phyloP scores from a whole-genome alignment of 2,888 invertebrate genomes.

The Acrocyrtus sp. region DNA sequence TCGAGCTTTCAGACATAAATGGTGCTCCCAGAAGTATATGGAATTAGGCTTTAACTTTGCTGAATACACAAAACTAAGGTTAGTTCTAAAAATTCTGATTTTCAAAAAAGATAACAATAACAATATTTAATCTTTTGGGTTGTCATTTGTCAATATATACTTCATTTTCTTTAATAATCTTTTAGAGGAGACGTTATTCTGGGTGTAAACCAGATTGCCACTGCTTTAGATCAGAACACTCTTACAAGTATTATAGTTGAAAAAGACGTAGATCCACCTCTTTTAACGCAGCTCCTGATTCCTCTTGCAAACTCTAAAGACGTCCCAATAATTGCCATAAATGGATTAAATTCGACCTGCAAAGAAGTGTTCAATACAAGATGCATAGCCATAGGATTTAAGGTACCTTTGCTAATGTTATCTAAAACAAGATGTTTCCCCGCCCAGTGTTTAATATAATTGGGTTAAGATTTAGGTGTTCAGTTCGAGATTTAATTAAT shows the following conservation, averaged over 20 bases:
- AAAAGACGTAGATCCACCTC: conserved; percentile 59
- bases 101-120: too few relatives aligned
- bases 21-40: conserved; percentile 27
- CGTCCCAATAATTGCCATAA: conserved; percentile 57
- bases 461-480: too few relatives aligned
- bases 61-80: conserved; percentile 43
- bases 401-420: conserved; percentile 40
- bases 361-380: conserved; percentile 44
- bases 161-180: neutral
- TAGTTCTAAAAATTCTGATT: conserved; percentile 6
- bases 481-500: too few relatives aligned
- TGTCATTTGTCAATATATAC: neutral
- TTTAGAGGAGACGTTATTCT: conserved; percentile 48
- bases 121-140: too few relatives aligned
- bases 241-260: conserved; percentile 56
- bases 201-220: conserved; percentile 59
- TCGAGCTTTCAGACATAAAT: conserved; percentile 42
- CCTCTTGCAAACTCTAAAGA: conserved; percentile 52
- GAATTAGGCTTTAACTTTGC: conserved; percentile 48
- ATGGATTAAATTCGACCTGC: conserved; percentile 49
- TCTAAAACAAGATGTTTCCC: neutral
- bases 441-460: neutral
- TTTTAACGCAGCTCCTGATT: conserved; percentile 59
- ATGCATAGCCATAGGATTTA: conserved; percentile 61
- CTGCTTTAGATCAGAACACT: conserved; percentile 43